Evolutionary conservation across 2,797 vertebrate genomes (phyloP).

Genomic region (Lagocephalus sceleratus): DNA sequence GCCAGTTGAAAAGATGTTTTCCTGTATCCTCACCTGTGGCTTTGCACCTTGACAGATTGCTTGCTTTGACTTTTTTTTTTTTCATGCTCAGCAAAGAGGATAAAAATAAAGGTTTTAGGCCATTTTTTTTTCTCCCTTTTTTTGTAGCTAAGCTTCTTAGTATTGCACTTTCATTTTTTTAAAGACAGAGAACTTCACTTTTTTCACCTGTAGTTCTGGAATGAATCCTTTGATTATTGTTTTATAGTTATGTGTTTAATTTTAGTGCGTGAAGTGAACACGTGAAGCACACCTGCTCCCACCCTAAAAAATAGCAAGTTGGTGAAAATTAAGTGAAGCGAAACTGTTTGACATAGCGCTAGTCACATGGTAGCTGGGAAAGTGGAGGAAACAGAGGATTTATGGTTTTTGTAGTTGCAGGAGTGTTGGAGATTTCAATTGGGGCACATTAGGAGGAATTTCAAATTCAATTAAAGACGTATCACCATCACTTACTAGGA

Average conservation of each 20-base stretch:
- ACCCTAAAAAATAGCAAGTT: not conserved
- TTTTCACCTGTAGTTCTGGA: conserved; percentile 7
- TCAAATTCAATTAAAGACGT: conserved; percentile 1
- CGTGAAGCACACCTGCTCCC: not conserved
- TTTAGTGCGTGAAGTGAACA: conserved; percentile 7
- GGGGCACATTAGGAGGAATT: too few relatives aligned
- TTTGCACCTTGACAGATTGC: conserved; percentile 53
- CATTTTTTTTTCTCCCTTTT: conserved; percentile 20
- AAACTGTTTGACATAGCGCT: conserved; percentile 32
- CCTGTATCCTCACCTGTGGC: conserved; percentile 42
- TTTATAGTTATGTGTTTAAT: not conserved
- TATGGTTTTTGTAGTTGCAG: conserved; percentile 24
- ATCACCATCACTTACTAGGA: not conserved
- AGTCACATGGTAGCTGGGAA: conserved; percentile 33
- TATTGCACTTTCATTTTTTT: conserved; percentile 12
- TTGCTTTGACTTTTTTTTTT: conserved; percentile 53
- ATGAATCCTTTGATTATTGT: too few relatives aligned
- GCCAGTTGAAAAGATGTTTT: conserved; percentile 26
- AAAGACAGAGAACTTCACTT: not conserved
- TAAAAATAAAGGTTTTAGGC: conserved; percentile 12
- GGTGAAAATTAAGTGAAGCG: conserved; percentile 30
- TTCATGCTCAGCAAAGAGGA: conserved; percentile 37
- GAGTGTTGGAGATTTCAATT: conserved; percentile 24
- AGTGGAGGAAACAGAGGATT: conserved; percentile 43
- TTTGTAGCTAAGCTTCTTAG: conserved; percentile 15